Percentiles rank a stretch among this genome's conserved stretches.
Evolutionary conservation across 2,888 invertebrate genomes (phyloP).

Genomic region (Trichopria drosophilae): DNA sequence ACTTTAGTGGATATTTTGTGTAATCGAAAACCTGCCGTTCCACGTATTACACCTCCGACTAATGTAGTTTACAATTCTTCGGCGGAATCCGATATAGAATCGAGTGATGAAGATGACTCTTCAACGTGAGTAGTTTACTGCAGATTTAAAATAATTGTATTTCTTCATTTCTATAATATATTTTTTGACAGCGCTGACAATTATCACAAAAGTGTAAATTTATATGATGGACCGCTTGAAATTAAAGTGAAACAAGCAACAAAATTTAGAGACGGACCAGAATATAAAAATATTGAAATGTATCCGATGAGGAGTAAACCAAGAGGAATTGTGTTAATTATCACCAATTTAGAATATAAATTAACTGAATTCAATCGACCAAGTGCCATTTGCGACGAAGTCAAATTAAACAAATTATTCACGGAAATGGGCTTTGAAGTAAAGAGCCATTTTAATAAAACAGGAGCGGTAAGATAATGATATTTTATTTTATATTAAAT

Average conservation of each 20-base stretch:
- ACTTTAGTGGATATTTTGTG: slow-evolving; percentile 42
- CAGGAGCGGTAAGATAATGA: slow-evolving; percentile 41
- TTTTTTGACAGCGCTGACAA: slow-evolving; percentile 36
- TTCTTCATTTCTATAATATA: background rate
- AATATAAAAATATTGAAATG: slow-evolving; percentile 34
- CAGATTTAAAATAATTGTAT: background rate
- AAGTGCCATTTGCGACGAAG: slow-evolving; percentile 46
- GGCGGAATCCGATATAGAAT: no score
- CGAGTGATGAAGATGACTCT: no score
- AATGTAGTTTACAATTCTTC: no score
- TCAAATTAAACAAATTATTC: slow-evolving; percentile 47
- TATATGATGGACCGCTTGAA: slow-evolving; percentile 36
- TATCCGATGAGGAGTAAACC: slow-evolving; percentile 54
- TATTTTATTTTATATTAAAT: background rate
- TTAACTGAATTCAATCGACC: slow-evolving; percentile 8
- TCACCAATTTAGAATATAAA: slow-evolving; percentile 46
- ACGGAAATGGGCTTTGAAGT: slow-evolving; percentile 53
- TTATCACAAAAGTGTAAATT: slow-evolving; percentile 33
- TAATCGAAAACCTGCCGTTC: no score
- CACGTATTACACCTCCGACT: no score
- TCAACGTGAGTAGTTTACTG: no score
- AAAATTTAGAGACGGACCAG: slow-evolving; percentile 42
- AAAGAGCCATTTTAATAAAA: slow-evolving; percentile 37
- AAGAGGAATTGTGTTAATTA: slow-evolving; percentile 51
- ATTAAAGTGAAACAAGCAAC: slow-evolving; percentile 47